Percentiles rank a stretch among this genome's conserved stretches.
Conservation (phyloP, 2,113 vertebrate species). For the Fregata magnificens region DNA sequence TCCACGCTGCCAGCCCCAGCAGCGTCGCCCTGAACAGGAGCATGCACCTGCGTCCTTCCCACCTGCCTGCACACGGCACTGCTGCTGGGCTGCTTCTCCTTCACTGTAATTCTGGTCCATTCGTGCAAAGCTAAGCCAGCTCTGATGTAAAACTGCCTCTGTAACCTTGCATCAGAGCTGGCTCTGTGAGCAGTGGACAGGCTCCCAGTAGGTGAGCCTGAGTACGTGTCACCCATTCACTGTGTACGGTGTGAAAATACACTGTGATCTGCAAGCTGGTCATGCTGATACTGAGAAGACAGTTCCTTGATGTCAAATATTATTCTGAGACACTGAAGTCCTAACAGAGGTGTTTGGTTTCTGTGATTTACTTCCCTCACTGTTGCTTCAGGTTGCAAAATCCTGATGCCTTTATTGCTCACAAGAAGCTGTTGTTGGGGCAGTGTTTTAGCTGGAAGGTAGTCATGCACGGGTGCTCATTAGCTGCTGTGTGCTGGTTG, state of each 20-base stretch:
- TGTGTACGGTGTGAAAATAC: neutral
- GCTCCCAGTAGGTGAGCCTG: neutral
- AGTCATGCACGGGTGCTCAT: neutral
- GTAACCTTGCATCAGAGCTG: neutral
- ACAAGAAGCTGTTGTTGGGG: neutral
- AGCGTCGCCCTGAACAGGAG: rapidly evolving
- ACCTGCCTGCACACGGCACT: rapidly evolving
- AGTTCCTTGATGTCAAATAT: neutral
- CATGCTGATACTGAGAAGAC: neutral
- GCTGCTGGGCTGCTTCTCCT: neutral
- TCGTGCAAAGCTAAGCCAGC: neutral
- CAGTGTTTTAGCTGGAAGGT: neutral
- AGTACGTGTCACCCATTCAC: rapidly evolving
- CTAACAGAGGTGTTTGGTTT: neutral
- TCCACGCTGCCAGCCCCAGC: neutral
- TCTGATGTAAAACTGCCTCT: neutral
- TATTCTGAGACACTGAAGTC: neutral
- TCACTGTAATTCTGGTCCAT: neutral
- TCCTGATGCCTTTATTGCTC: neutral
- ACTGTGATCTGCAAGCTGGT: neutral
- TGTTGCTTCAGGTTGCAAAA: neutral
- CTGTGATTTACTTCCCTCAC: neutral
- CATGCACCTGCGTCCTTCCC: neutral
- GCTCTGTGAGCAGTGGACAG: neutral
- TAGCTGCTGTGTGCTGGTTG: neutral